These are phyloP conservation scores for Notothenia coriiceps DNA, from an alignment of 2,113 vertebrate species.

Conservation along the genomic window DNA sequence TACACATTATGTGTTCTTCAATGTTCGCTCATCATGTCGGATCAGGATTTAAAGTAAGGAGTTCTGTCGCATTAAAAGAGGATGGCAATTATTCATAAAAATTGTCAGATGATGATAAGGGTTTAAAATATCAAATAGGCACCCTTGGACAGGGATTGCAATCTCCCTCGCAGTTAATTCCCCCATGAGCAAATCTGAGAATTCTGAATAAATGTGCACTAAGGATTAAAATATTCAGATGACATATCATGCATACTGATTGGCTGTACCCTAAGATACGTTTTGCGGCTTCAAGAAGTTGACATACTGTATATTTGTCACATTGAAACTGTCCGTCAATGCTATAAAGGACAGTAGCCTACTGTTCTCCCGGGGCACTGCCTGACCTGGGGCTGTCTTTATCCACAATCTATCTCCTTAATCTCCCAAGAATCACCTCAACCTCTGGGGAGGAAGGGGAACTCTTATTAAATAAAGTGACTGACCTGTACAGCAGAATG, in stretches of 20 bases:
- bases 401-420: conserved; percentile 65
- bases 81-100: conserved; percentile 58
- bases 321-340: conserved; percentile 27
- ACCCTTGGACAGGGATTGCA: conserved; percentile 28
- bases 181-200: conserved; percentile 23
- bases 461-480: conserved; percentile 61
- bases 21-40: conserved; percentile 49
- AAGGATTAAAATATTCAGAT: conserved; percentile 18
- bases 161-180: conserved; percentile 39
- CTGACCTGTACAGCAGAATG: conserved; percentile 41
- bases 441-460: conserved; percentile 34
- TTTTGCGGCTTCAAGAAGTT: conserved; percentile 34
- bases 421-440: conserved; percentile 64
- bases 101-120: conserved; percentile 55
- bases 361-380: conserved; percentile 15
- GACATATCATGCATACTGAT: conserved; percentile 22
- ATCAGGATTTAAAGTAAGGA: conserved; percentile 44
- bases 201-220: conserved; percentile 23
- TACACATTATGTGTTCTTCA: conserved; percentile 54
- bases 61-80: conserved; percentile 35
- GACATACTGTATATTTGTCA: conserved; percentile 13
- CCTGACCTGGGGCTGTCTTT: conserved; percentile 47
- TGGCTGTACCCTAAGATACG: conserved; percentile 22
- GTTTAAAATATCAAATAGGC: conserved; percentile 59
- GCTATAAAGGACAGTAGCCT: conserved; percentile 24